Base-by-base conservation (phyloP, 2,113 vertebrate species). In the Pelodiscus sinensis region DNA sequence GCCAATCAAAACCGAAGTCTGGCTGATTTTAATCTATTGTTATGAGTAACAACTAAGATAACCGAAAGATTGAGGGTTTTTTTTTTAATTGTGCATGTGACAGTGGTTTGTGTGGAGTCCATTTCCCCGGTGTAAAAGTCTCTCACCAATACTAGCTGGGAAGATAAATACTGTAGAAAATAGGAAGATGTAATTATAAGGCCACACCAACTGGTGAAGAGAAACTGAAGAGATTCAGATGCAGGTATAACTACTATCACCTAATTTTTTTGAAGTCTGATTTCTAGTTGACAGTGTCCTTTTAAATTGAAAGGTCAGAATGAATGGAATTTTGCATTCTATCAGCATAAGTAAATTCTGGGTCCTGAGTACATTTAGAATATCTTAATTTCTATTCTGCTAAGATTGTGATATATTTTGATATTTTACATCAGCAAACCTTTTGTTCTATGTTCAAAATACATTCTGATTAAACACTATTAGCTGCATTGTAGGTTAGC, bases 381-480 rank as follows among this genome's bases (percentile, higher is more conserved):
- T 22, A 90, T 50, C 82, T 8, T 8, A 92, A 0, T 82, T 78
- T 18, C 62, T 90, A 58, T 52, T 60, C 62, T 79, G 24, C 56
- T 83, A 89, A 57, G 78, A 94, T 56, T 7, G n/a, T 21, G 81
- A 81, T 71, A 80, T 25, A 77, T 2, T 73, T 50, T 1, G 0
- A 55, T 79, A 57, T 27, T 82, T 14, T 52, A 52, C 8, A 4
- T 2, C 50, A 9, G 29, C 31, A 25, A 62, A 24, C 7, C 44
- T 50, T 35, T 80, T 27, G 55, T n/a, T 31, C 35, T 9, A 65
- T 54, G 44, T 35, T 80, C 2, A 56, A 58, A 88, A 75, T 89
- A 88, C 86, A 90, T 29, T 25, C 84, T 65, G 29, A 35, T 90
- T 21, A 96, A 62, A 9, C 78, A 94, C 84, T 90, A 88, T 31